These are phyloP conservation scores for Trematomus bernacchii DNA, from an alignment of 2,797 vertebrate species.

Conservation along the genomic window DNA sequence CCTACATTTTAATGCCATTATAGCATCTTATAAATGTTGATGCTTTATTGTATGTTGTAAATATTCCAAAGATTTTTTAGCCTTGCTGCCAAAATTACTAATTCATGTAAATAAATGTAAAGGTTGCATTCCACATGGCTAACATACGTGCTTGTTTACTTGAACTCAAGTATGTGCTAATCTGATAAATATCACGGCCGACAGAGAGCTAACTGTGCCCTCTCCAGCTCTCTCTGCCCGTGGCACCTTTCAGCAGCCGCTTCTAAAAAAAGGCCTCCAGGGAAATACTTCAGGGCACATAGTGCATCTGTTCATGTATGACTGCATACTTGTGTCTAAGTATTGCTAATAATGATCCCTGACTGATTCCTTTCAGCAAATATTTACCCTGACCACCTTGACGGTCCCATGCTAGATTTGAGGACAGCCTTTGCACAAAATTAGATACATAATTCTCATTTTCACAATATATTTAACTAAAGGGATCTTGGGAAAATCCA, in stretches of 20 bases:
- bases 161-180: conserved; percentile 59
- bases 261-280: conserved; percentile 53
- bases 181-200: conserved; percentile 62
- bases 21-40: too few species aligned
- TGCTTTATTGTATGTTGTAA: not conserved
- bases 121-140: conserved; percentile 18
- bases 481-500: conserved; percentile 54
- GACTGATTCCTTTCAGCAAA: conserved; percentile 66
- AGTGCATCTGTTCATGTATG: conserved; percentile 61
- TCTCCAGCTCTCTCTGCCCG: conserved; percentile 35
- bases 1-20: too few species aligned
- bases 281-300: conserved; percentile 40
- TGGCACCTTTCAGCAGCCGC: conserved; percentile 57
- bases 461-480: conserved; percentile 71
- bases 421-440: conserved; percentile 59
- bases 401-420: conserved; percentile 47
- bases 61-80: not conserved
- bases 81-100: not conserved
- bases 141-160: conserved; percentile 51
- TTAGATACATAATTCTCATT: conserved; percentile 66
- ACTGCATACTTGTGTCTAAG: conserved; percentile 43
- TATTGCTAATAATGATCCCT: conserved; percentile 63
- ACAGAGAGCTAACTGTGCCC: conserved; percentile 66
- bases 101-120: conserved; percentile 14
- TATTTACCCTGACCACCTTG: conserved; percentile 63